These are phyloP conservation scores for Streblospio benedicti DNA, from an alignment of 1,140 invertebrate species.

Conservation along the genomic window DNA sequence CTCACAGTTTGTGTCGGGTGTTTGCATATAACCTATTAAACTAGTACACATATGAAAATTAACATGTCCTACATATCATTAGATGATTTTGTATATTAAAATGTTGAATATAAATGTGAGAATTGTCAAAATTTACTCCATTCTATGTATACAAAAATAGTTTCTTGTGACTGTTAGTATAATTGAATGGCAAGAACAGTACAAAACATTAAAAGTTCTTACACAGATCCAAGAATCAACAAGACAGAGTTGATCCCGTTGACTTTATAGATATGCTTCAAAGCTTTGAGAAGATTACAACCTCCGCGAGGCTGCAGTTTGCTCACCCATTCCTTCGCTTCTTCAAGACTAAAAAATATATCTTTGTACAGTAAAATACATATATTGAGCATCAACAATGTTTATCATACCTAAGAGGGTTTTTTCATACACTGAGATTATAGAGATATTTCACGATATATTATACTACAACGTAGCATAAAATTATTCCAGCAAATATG, in stretches of 20 bases:
- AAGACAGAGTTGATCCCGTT: conserved; percentile 37
- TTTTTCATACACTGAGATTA: background rate
- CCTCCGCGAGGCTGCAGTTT: conserved; percentile 35
- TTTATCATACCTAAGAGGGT: background rate
- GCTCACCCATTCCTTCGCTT: conserved; percentile 39
- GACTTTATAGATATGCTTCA: conserved; percentile 43
- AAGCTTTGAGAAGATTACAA: conserved; percentile 42
- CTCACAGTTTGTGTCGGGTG: too few species aligned
- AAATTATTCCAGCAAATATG: background rate
- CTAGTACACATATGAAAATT: too few species aligned
- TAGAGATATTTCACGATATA: background rate
- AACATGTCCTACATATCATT: too few species aligned
- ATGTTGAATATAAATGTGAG: background rate
- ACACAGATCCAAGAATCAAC: conserved; percentile 44
- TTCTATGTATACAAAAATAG: background rate
- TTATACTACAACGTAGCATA: background rate
- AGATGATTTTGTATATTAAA: too few species aligned
- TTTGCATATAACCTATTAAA: too few species aligned
- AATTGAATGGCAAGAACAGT: background rate
- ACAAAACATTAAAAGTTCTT: conserved; percentile 24
- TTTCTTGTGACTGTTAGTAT: background rate
- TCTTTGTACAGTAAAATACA: background rate
- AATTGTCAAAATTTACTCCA: background rate
- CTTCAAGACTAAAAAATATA: conserved; percentile 33
- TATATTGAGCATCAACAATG: background rate